Evolutionary conservation across 2,113 vertebrate species (phyloP), one percentile per base, ranked within the genome.

Genomic region (Python bivittatus): DNA sequence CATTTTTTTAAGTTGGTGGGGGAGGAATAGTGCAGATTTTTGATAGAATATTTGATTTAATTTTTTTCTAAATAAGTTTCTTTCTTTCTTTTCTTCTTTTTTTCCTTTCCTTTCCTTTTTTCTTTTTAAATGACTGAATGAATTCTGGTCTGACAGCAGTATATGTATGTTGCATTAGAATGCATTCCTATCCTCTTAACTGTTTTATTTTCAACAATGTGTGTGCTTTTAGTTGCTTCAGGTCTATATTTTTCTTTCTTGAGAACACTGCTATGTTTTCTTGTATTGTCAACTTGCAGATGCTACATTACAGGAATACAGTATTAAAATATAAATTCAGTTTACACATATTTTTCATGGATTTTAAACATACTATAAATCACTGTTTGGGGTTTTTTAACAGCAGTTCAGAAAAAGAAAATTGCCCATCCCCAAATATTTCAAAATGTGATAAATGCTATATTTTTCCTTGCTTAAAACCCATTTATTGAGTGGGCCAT

Each of bases 281-380:
- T 97, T 98, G 92, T 98, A 98, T 98, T 99, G 99, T 99, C 99
- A 99, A 99, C 99, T 99, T 99, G 99, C 99, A 99, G 98, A 99
- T 99, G 98, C 98, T 98, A 97, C 91, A 92, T 98, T 97, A 92
- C 97, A 98, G 98, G 97, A 98, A 98, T 97, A 96, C 94, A 95
- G 94, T 98, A 97, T 97, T 98, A 97, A 97, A 97, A 96, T 96
- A 97, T 97, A 94, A 96, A 95, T 95, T 97, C 94, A 97, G 93
- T 98, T 97, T 97, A 97, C 97, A 98, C 93, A 72, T 96, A 98
- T 97, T 95, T 89, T 98, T 98, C 97, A 98, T 98, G 98, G 96
- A 95, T 97, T 96, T 95, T 94, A 97, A 97, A 94, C 96, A 98
- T 97, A 97, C 96, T 98, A 93, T 97, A 97, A 98, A 97, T 98